Evolutionary conservation across 2,113 vertebrate genomes (phyloP).

Genomic region (Pontoporia blainvillei): DNA sequence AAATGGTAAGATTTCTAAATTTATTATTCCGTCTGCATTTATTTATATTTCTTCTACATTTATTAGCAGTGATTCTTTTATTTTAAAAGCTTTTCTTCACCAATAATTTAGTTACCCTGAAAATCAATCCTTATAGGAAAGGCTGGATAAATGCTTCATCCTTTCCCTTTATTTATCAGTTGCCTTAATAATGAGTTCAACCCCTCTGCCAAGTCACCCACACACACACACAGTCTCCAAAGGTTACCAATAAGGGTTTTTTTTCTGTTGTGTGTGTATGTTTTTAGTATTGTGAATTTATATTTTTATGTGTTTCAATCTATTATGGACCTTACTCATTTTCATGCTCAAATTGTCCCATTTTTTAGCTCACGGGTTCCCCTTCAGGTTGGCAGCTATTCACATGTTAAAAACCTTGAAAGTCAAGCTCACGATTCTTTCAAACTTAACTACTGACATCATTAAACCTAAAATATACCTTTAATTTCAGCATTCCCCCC

Average conservation of each 20-base stretch:
- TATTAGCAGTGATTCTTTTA: neutral
- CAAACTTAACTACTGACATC: neutral
- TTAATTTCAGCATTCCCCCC: neutral
- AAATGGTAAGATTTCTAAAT: neutral
- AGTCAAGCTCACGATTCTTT: neutral
- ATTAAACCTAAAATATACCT: neutral
- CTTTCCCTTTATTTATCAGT: neutral
- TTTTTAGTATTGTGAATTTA: neutral
- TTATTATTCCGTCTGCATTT: neutral
- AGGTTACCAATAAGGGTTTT: neutral
- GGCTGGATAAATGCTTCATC: neutral
- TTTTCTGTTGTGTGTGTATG: neutral
- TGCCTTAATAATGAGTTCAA: neutral
- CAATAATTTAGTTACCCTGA: neutral
- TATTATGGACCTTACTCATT: neutral
- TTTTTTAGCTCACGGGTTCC: neutral
- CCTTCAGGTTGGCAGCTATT: neutral
- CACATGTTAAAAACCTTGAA: neutral
- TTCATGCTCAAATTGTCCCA: neutral
- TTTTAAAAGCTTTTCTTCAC: neutral
- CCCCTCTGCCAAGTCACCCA: neutral
- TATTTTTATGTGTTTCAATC: neutral
- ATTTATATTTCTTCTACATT: neutral
- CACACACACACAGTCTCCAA: neutral
- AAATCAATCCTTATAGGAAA: neutral